Percentiles rank a stretch among this genome's conserved stretches.
Conservation (phyloP, 2,113 vertebrate genomes). For the Emydura subglobosa region DNA sequence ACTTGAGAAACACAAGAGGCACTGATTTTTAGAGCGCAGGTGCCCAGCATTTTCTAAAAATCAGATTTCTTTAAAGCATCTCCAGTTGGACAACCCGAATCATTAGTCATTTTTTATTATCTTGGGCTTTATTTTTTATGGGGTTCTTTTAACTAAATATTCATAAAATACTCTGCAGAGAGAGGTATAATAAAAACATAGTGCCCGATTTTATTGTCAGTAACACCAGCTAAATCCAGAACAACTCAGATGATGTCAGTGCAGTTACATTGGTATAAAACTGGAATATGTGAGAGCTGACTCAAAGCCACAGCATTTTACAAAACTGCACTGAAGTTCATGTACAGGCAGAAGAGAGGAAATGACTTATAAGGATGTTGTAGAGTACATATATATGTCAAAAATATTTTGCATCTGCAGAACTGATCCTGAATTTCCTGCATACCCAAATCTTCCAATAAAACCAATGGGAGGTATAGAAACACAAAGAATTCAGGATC, state of each 20-base stretch:
- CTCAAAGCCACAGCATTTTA: not conserved
- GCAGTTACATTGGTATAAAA: not conserved
- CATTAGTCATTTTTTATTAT: fast-evolving
- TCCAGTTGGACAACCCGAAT: not conserved
- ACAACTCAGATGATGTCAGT: not conserved
- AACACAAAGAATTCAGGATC: fast-evolving
- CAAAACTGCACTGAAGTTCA: fast-evolving
- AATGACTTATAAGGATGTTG: not conserved
- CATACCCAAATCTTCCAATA: not conserved
- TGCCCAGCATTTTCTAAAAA: not conserved
- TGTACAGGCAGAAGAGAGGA: not conserved
- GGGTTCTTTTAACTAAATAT: not conserved
- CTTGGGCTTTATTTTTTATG: not conserved
- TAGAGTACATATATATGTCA: fast-evolving
- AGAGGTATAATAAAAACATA: not conserved
- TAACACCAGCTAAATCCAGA: not conserved
- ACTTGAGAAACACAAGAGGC: not conserved
- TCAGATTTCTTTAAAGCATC: not conserved
- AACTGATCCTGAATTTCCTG: not conserved
- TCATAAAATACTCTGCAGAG: not conserved
- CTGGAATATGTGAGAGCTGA: not conserved
- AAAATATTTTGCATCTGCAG: not conserved
- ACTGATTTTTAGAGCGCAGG: not conserved
- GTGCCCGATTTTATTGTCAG: not conserved
- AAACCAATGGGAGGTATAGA: not conserved